phyloP scores from a whole-genome alignment of 2,113 vertebrate genomes.

The Petroica traversi region DNA sequence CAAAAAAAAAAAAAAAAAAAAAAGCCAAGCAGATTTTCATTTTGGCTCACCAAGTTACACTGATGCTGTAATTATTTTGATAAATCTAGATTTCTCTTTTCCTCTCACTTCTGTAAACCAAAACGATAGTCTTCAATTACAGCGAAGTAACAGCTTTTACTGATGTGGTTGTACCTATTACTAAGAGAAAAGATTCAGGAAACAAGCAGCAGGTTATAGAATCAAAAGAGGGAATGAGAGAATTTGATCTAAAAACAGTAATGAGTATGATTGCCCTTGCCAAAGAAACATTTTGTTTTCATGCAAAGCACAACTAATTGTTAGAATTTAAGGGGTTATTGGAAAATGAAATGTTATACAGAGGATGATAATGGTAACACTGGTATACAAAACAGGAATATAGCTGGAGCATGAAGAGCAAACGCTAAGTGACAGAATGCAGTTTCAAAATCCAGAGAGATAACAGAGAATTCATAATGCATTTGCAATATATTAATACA shows the following conservation, averaged over 20 bases:
- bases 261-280: background rate
- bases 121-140: background rate
- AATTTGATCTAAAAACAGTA: background rate
- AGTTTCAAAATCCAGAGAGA: constrained; percentile 14
- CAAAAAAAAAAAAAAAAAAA: background rate
- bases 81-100: background rate
- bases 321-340: background rate
- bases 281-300: background rate
- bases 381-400: background rate
- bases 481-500: constrained; percentile 37
- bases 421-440: background rate
- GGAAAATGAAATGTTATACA: background rate
- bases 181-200: background rate
- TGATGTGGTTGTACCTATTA: background rate
- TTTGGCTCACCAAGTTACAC: background rate
- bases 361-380: background rate
- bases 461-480: constrained; percentile 22
- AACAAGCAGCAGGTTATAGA: constrained; percentile 5
- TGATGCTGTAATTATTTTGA: background rate
- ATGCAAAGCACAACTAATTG: background rate
- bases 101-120: background rate
- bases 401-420: background rate
- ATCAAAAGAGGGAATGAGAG: background rate
- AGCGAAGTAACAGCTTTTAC: background rate
- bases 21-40: background rate